phyloP scores from a whole-genome alignment of 2,797 vertebrate species.

The Chrysocyon brachyurus region DNA sequence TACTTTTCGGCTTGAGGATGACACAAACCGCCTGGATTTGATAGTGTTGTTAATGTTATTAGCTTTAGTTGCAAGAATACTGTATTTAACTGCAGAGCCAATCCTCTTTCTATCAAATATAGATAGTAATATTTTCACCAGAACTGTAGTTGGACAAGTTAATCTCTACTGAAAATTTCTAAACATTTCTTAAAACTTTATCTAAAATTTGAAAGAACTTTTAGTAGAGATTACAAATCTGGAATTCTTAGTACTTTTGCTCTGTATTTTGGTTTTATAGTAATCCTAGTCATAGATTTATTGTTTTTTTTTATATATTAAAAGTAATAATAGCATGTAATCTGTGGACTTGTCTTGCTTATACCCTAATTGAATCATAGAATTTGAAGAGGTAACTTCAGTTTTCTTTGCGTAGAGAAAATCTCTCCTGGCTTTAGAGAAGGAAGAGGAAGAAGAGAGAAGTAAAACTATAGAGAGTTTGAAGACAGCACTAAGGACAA shows the following conservation, averaged over 20 bases:
- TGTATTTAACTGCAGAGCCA: not conserved
- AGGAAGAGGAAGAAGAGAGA: conserved; percentile 98
- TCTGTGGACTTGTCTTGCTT: conserved; percentile 13
- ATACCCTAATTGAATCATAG: not conserved
- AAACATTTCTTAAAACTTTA: conserved; percentile 42
- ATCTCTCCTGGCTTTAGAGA: conserved; percentile 96
- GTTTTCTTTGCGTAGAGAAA: conserved; percentile 92
- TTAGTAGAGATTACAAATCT: not conserved
- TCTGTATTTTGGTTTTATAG: not conserved
- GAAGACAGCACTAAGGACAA: conserved; percentile 98
- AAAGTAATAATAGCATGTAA: not conserved
- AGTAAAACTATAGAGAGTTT: conserved; percentile 99
- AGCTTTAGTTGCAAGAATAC: not conserved
- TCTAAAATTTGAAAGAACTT: conserved; percentile 52
- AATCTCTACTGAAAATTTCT: conserved; percentile 34
- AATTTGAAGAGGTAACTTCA: conserved; percentile 51
- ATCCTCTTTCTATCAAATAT: not conserved
- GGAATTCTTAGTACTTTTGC: not conserved
- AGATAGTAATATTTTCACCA: not conserved
- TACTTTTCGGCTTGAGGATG: not conserved
- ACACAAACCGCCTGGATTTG: not conserved
- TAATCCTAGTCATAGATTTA: conserved; percentile 25
- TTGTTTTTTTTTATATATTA: conserved; percentile 3
- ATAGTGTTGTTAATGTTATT: not conserved
- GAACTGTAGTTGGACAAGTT: not conserved